phyloP scores from a whole-genome alignment of 2,888 invertebrate genomes.

The Scrobipalpa atriplicella region DNA sequence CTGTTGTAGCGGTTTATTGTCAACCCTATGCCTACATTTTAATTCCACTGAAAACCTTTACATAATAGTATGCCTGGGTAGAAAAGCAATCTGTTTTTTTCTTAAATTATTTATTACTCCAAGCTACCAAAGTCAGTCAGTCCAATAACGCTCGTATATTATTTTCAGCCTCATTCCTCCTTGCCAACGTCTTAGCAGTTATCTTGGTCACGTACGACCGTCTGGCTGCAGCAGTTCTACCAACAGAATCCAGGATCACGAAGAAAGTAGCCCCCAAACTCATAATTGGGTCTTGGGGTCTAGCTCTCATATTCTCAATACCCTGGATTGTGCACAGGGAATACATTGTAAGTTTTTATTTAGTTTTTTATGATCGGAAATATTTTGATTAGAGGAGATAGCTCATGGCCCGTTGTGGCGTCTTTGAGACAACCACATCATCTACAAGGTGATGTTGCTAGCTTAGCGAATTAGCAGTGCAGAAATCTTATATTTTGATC shows the following conservation, averaged over 20 bases:
- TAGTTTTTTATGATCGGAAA: too few species aligned
- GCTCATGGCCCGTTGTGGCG: too few species aligned
- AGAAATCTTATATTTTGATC: too few species aligned
- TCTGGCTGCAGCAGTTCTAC: slow-evolving; percentile 89
- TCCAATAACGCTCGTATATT: neutral
- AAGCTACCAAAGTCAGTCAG: too few species aligned
- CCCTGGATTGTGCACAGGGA: slow-evolving; percentile 85
- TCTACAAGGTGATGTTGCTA: neutral
- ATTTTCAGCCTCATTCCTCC: slow-evolving; percentile 84
- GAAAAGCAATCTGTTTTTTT: too few species aligned
- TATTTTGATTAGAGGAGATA: neutral
- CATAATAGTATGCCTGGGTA: too few species aligned
- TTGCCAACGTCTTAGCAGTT: slow-evolving; percentile 90
- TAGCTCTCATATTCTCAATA: slow-evolving; percentile 83
- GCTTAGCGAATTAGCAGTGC: too few species aligned
- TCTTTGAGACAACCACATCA: too few species aligned
- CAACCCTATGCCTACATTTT: too few species aligned
- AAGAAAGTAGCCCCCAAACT: slow-evolving; percentile 85
- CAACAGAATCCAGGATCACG: slow-evolving; percentile 87
- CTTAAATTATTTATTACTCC: too few species aligned
- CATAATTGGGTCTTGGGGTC: slow-evolving; percentile 86
- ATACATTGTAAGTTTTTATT: slow-evolving; percentile 76
- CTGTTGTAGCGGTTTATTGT: too few species aligned
- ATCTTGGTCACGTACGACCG: slow-evolving; percentile 92
- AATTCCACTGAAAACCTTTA: too few species aligned